A percentile compares a stretch with the other conserved stretches of the same genome.
Conservation (phyloP, 2,797 vertebrate species). For the Tokudaia muenninki region DNA sequence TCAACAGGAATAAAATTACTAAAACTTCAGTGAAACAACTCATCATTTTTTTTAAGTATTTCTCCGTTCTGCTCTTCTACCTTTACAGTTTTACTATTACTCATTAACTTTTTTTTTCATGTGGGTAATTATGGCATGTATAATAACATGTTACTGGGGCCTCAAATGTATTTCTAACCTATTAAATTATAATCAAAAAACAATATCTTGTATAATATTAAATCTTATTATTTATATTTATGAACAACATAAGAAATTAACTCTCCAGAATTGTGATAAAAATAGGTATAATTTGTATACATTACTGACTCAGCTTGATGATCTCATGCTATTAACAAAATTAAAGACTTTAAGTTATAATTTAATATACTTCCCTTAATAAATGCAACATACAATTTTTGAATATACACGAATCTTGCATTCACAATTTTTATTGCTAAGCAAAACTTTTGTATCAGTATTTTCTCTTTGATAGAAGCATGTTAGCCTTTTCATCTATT, state of each 20-base stretch:
- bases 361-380: not conserved
- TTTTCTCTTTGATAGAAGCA: slow-evolving; percentile 22
- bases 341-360: slow-evolving; percentile 26
- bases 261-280: slow-evolving; percentile 29
- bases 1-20: slow-evolving; percentile 2
- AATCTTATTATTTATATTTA: not conserved
- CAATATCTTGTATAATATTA: not conserved
- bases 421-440: slow-evolving; percentile 41
- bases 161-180: not conserved
- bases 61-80: not conserved
- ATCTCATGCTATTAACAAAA: slow-evolving; percentile 29
- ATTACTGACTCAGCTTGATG: slow-evolving; percentile 31
- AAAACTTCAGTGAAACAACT: not conserved
- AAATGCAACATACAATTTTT: not conserved
- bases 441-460: not conserved
- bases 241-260: not conserved
- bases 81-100: not conserved
- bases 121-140: not conserved
- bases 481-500: slow-evolving; percentile 55
- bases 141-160: slow-evolving; percentile 20
- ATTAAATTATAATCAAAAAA: not conserved
- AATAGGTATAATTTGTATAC: not conserved
- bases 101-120: not conserved
- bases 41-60: slow-evolving; percentile 27
- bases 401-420: not conserved